phyloP scores from a whole-genome alignment of 2,888 invertebrate species.

The Drosophila multiciliata region DNA sequence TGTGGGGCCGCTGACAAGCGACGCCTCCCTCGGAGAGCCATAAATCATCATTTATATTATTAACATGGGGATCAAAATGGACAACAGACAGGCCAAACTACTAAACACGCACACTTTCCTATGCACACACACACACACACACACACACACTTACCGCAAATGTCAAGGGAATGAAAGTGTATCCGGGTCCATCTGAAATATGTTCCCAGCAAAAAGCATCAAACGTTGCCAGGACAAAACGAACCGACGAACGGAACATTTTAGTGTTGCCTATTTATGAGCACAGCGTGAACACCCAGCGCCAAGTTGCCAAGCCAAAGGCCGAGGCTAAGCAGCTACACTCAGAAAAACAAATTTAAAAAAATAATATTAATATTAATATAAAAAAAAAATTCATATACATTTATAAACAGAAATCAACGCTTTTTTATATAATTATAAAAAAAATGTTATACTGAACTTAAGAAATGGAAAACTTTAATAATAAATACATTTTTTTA shows the following conservation, averaged over 20 bases:
- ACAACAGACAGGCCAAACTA: conserved; percentile 60
- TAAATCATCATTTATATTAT: conserved; percentile 80
- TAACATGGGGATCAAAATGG: conserved; percentile 73
- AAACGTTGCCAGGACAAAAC: conserved; percentile 51
- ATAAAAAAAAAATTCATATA: too few species aligned
- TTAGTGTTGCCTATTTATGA: conserved; percentile 74
- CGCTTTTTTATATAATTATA: too few species aligned
- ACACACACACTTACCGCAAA: conserved; percentile 52
- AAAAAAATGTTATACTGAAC: too few species aligned
- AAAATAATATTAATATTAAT: too few species aligned
- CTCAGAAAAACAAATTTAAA: not conserved
- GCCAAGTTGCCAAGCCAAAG: conserved; percentile 11
- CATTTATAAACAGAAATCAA: too few species aligned
- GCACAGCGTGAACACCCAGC: conserved; percentile 40
- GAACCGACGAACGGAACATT: conserved; percentile 24
- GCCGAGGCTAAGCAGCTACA: not conserved
- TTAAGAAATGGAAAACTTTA: too few species aligned
- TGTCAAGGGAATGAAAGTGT: conserved; percentile 65
- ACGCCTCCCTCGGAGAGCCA: conserved; percentile 55
- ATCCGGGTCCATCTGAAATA: conserved; percentile 52
- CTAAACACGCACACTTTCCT: conserved; percentile 56
- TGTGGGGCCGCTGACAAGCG: conserved; percentile 21
- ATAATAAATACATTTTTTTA: too few species aligned
- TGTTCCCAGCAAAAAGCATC: conserved; percentile 59
- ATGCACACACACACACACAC: conserved; percentile 27